Evolutionary conservation across 2,113 vertebrate genomes (phyloP), one percentile per base, ranked within the genome.

Genomic region (Xenus cinereus): DNA sequence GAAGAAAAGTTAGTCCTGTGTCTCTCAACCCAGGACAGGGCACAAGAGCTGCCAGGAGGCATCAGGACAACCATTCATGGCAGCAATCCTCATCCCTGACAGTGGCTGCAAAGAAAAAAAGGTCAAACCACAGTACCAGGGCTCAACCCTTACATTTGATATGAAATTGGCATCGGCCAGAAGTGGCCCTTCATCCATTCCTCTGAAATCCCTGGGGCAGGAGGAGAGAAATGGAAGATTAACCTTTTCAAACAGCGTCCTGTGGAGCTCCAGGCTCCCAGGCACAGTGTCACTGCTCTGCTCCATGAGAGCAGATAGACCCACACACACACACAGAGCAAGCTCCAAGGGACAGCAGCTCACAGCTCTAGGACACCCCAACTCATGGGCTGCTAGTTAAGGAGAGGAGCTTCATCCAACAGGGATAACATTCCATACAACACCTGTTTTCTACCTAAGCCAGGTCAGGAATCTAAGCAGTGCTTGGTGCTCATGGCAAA

Each of bases 351-450:
- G 21, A 26, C 48, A 39, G 48, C 46, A 66, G 28, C 32, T 23
- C 14, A 19, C 69, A 66, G 69, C 27, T 30, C 57, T 22, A 41
- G 35, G 26, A 37, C 20, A 32, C 62, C 45, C 16, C 28, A n/a
- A 17, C 17, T 45, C 3, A 7, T 10, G 20, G 33, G 43, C n/a
- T 77, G 39, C 33, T 78, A 54, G 18, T 51, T 57, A 35, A 64
- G 32, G 26, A 46, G 4, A 46, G n/a, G 7, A 46, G n/a, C 9
- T 45, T 21, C 74, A n/a, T n/a, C 30, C n/a, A 33, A 43, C 0
- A 0, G 15, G 51, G 32, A 3, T 26, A 60, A 32, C 15, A 9
- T 54, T 45, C 32, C 26, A 22, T 6, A 45, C 21, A 54, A 9
- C 35, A 16, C 45, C 46, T 33, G 11, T 21, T 64, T 79, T n/a